Base-by-base conservation (phyloP, 2,113 vertebrate genomes). In the Eubucco bourcierii region DNA sequence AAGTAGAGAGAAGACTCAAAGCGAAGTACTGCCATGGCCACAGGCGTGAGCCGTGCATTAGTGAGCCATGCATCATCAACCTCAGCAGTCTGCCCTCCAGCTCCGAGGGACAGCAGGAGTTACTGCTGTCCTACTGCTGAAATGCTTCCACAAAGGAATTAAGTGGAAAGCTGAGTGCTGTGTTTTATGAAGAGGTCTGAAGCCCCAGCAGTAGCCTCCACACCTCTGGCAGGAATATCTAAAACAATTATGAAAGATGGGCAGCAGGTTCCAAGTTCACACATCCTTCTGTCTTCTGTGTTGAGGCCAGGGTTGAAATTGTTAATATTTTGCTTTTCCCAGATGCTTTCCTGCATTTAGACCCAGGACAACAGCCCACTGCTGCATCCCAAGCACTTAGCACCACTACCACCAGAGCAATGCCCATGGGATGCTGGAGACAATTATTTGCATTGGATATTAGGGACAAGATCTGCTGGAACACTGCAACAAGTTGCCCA, bases 311-410 rank as follows among this genome's bases (percentile, higher is more conserved):
- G 58, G 11, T 86, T 80, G 91, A 66, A 75, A 68, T 91, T 86
- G 80, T 65, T 29, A 23, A 77, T 82, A 47, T 86, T 92, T 80
- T 87, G 60, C 64, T 88, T 80, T 89, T 18, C 41, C 66, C 20
- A 16, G 73, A 33, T 80, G 47, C 46, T 90, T 94, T 52, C 63
- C 66, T 60, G 17, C n/a, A 47, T 80, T 61, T 61, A 90, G 70
- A 71, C 23, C 44, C 55, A 2, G 7, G 18, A 84, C 75, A 89
- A 80, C 6, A 73, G 50, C 15, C 52, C 24, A 37, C 85, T 55
- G 52, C 61, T 50, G 46, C 88, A 47, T 59, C 44, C 47, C 59
- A 60, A 88, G 58, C 72, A 95, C 94, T 95, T 95, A 96, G 70
- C 24, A 15, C 65, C 78, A 12, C 71, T 93, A 47, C 61, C 87